Evolutionary conservation across 2,113 vertebrate genomes (phyloP), one percentile per base, ranked within the genome.

Genomic region (Cygnus buccinator): DNA sequence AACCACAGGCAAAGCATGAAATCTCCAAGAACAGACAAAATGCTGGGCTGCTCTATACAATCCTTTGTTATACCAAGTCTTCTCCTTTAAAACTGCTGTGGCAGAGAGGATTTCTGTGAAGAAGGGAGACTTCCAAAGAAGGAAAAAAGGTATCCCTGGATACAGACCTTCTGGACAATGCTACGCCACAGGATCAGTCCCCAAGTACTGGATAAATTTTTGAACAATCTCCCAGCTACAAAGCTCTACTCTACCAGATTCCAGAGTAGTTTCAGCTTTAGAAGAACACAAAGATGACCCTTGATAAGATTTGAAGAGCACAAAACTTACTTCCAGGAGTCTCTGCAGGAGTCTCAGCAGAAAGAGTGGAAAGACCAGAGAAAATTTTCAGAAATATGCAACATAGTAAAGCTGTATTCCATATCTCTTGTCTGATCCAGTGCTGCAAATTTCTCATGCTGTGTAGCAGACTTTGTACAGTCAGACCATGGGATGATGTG

Each of bases 41-140:
- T 13, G 9, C 17, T 59, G 31, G 22, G 29, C 71, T 57, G 23
- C 33, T 11, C 12, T 22, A 29, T 33, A 26, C 5, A 37, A 13
- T 25, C 31, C 31, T 26, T n/a, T 12, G 39, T 10, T 44, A 16
- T 52, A 19, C 39, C 23, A 62, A 37, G 2, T 12, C 22, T 57
- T 46, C 4, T 8, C 1, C 23, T 66, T 39, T 46, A 55, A 28
- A 80, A 15, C 2, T 1, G 1, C 22, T 35, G 3, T 14, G 46
- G 25, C 9, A 52, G 19, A 67, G 35, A 89, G 62, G 10, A 76
- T 37, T 67, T 7, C 14, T 35, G 1, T 13, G 25, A 59, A 50
- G 73, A 39, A 73, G 28, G 11, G 16, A 93, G 35, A 52, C 0
- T 11, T 62, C 44, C 79, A 28, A 74, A 22, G 29, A 79, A 61